Conservation (phyloP, 1,140 invertebrate genomes). For the Drosophila setifemur region DNA sequence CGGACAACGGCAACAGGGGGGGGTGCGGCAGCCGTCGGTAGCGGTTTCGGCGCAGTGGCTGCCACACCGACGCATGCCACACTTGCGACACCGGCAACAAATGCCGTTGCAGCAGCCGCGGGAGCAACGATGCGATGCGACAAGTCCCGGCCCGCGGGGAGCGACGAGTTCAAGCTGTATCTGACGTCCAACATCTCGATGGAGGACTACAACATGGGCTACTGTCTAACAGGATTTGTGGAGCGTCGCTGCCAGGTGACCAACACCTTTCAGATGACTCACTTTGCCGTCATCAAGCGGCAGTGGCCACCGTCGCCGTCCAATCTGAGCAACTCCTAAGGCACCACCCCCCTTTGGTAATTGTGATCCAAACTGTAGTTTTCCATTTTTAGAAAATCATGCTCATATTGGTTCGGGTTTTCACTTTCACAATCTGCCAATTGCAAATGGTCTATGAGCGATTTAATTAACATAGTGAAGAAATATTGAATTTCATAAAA, state of each 20-base stretch:
- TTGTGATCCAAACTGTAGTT: slow-evolving; percentile 46
- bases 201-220: slow-evolving; percentile 93
- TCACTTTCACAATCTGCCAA: too few species aligned
- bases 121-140: slow-evolving; percentile 18
- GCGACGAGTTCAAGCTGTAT: slow-evolving; percentile 81
- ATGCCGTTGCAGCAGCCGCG: slow-evolving; percentile 4
- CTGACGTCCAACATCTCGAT: slow-evolving; percentile 83
- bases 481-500: too few species aligned
- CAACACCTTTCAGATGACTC: slow-evolving; percentile 91
- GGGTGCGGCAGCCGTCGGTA: background rate
- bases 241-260: slow-evolving; percentile 90
- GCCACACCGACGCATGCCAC: slow-evolving; percentile 26
- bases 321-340: slow-evolving; percentile 66
- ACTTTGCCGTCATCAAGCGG: slow-evolving; percentile 92
- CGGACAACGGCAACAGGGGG: slow-evolving; percentile 38
- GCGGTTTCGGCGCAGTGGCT: slow-evolving; percentile 13
- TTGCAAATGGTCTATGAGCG: too few species aligned
- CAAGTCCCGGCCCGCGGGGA: slow-evolving; percentile 56
- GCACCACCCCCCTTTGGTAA: slow-evolving; percentile 38
- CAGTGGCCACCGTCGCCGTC: slow-evolving; percentile 77
- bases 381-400: slow-evolving; percentile 1
- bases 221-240: slow-evolving; percentile 92
- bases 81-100: slow-evolving; percentile 19
- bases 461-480: too few species aligned
- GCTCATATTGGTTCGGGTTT: background rate